Conservation (phyloP, 1,140 invertebrate genomes). For the Lamellibrachia luymesi region DNA sequence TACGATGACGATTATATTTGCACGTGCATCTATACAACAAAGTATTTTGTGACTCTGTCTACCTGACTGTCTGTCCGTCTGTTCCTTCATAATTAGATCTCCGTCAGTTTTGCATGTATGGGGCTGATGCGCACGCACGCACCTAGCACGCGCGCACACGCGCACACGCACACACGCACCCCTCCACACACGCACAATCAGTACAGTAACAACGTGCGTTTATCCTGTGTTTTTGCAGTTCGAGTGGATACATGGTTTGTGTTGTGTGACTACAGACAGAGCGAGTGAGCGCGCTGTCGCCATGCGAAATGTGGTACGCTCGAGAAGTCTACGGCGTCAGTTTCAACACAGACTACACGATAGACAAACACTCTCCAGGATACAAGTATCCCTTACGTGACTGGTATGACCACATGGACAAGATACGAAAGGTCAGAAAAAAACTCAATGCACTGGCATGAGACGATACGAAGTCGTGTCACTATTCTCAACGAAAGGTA, state of each 20-base stretch:
- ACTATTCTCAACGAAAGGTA: neutral
- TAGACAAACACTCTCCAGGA: neutral
- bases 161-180: neutral
- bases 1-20: neutral
- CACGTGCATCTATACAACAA: too few relatives aligned
- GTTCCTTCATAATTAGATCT: too few relatives aligned
- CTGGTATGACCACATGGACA: neutral
- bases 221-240: too few relatives aligned
- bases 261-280: neutral
- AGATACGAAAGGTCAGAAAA: neutral
- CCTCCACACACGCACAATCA: neutral
- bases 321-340: neutral
- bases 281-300: neutral
- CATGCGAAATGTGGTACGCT: neutral
- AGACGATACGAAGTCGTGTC: neutral
- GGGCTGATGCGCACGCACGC: neutral
- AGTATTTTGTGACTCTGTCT: too few relatives aligned
- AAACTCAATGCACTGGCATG: neutral
- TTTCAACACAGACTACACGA: neutral
- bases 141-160: constrained; percentile 6
- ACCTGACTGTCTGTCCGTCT: too few relatives aligned
- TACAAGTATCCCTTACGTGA: neutral
- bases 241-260: neutral
- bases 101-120: too few relatives aligned
- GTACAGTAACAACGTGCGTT: too few relatives aligned